phyloP scores from a whole-genome alignment of 2,888 invertebrate species.

The Malacosoma neustria region DNA sequence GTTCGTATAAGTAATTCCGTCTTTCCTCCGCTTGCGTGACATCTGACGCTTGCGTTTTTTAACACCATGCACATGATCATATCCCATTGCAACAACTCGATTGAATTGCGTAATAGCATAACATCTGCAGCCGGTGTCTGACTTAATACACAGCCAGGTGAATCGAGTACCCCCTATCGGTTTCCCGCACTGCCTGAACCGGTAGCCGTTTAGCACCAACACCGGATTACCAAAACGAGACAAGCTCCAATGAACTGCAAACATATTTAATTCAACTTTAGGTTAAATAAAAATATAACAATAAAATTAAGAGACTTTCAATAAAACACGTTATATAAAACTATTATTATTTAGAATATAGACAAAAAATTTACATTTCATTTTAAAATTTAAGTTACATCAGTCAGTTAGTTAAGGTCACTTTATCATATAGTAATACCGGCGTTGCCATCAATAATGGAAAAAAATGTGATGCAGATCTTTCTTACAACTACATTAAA shows the following conservation, averaged over 20 bases:
- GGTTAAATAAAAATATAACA: too few species aligned
- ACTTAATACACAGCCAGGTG: conserved; percentile 58
- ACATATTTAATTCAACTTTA: conserved; percentile 25
- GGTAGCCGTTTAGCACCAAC: conserved; percentile 41
- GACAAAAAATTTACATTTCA: not conserved
- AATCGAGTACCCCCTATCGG: conserved; percentile 14
- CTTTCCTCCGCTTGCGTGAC: too few species aligned
- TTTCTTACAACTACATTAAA: too few species aligned
- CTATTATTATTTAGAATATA: not conserved
- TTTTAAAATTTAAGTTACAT: not conserved
- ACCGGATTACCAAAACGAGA: conserved; percentile 54
- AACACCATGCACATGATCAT: conserved; percentile 31
- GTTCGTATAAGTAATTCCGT: too few species aligned
- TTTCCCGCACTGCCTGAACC: conserved; percentile 35
- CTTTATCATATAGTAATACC: too few species aligned
- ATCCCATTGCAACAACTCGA: conserved; percentile 30
- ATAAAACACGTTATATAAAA: not conserved
- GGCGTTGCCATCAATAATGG: too few species aligned
- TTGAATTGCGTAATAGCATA: conserved; percentile 35
- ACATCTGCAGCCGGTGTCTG: conserved; percentile 49
- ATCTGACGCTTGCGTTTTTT: conserved; percentile 18
- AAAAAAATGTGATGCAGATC: too few species aligned
- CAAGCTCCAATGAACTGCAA: conserved; percentile 49
- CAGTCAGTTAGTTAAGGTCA: too few species aligned
- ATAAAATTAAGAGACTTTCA: too few species aligned